A percentile compares a stretch with the other conserved stretches of the same genome.
Evolutionary conservation across 2,113 vertebrate species (phyloP).

Genomic region (Aspiorhynchus laticeps): DNA sequence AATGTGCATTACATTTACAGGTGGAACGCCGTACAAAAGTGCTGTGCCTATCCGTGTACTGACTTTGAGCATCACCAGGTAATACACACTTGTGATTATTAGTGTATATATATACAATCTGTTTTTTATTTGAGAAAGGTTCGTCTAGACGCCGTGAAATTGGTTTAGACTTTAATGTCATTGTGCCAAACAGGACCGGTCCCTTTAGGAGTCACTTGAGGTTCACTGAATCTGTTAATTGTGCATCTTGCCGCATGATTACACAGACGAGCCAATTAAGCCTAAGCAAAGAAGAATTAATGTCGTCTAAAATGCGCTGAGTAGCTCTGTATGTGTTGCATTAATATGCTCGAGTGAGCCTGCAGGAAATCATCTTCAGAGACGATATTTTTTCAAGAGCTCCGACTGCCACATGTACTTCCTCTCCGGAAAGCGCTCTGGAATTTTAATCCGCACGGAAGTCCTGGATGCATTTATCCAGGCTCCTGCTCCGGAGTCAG

Average conservation of each 20-base stretch:
- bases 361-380: constrained; percentile 73
- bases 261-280: constrained; percentile 41
- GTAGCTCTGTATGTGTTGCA: constrained; percentile 46
- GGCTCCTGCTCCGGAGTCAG: constrained; percentile 93
- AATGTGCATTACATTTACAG: not conserved
- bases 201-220: constrained; percentile 44
- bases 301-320: constrained; percentile 39
- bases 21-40: not conserved
- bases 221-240: constrained; percentile 50
- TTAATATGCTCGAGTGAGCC: not conserved
- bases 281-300: constrained; percentile 35
- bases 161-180: constrained; percentile 43
- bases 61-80: not conserved
- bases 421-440: constrained; percentile 91
- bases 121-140: constrained; percentile 29
- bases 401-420: constrained; percentile 98
- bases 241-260: constrained; percentile 42
- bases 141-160: constrained; percentile 51
- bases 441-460: constrained; percentile 97
- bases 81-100: constrained; percentile 29
- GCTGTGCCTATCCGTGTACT: not conserved
- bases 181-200: constrained; percentile 45
- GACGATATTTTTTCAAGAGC: constrained; percentile 92
- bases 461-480: constrained; percentile 98
- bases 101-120: constrained; percentile 36